These are phyloP conservation scores for Microtus pennsylvanicus DNA, from an alignment of 2,113 vertebrate species.

Conservation along the genomic window DNA sequence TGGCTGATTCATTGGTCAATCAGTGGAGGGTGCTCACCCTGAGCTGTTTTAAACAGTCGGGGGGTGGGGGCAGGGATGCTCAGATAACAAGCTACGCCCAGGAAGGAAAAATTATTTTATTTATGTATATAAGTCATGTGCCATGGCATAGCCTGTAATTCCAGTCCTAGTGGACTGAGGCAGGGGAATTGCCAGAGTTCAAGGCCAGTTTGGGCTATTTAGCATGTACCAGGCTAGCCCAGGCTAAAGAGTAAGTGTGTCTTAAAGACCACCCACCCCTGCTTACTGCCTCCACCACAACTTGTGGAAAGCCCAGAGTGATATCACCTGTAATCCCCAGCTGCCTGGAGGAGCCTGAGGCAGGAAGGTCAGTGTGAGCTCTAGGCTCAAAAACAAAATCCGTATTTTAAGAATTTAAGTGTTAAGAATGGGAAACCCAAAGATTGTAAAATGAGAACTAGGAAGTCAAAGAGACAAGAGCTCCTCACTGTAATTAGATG, in stretches of 20 bases:
- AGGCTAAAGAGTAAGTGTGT: neutral
- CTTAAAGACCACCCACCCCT: neutral
- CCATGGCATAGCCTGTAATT: neutral
- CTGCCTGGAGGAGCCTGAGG: neutral
- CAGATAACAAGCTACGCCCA: neutral
- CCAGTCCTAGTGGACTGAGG: neutral
- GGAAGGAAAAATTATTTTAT: neutral
- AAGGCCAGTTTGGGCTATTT: neutral
- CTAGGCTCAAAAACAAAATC: neutral
- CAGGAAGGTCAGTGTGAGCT: neutral
- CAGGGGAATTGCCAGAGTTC: neutral
- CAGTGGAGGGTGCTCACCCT: neutral
- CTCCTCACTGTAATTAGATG: constrained; percentile 68
- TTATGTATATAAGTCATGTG: neutral
- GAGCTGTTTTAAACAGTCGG: constrained; percentile 41
- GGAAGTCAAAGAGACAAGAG: constrained; percentile 30
- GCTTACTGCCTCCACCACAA: neutral
- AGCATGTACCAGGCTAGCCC: neutral
- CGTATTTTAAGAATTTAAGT: constrained; percentile 24
- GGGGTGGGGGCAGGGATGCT: neutral
- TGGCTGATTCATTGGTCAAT: neutral
- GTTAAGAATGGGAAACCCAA: constrained; percentile 49
- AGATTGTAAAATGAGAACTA: constrained; percentile 2
- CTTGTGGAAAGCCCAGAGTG: neutral
- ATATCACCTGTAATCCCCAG: neutral